Evolutionary conservation across 2,888 invertebrate species (phyloP).

Genomic region (Zelleria hepariella): DNA sequence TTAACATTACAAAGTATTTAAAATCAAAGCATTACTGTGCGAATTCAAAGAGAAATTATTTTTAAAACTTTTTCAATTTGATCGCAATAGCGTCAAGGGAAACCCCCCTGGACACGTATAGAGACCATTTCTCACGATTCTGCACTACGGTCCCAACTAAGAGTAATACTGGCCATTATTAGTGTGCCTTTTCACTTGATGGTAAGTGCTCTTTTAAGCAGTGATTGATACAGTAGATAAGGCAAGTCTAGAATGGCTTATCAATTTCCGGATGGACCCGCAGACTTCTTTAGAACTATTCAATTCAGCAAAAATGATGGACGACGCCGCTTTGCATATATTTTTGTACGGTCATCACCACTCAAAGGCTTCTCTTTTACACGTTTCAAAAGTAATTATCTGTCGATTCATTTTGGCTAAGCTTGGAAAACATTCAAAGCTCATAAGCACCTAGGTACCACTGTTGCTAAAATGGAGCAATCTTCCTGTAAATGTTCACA

Average conservation of each 20-base stretch:
- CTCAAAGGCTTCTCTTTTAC: background rate
- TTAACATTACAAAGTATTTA: too few relatives aligned
- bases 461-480: too few relatives aligned
- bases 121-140: too few relatives aligned
- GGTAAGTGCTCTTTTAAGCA: background rate
- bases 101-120: too few relatives aligned
- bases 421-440: background rate
- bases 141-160: background rate
- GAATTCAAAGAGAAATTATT: too few relatives aligned
- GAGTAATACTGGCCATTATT: background rate
- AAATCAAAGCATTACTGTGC: too few relatives aligned
- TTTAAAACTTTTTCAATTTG: too few relatives aligned
- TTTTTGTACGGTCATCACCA: background rate
- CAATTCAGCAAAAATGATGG: constrained; percentile 1
- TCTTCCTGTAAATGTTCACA: background rate
- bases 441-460: too few relatives aligned
- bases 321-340: background rate
- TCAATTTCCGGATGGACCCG: background rate
- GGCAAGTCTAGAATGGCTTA: background rate
- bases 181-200: background rate
- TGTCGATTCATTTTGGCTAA: background rate
- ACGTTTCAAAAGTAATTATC: background rate
- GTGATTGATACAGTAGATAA: background rate
- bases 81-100: too few relatives aligned
- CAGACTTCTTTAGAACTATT: background rate